Evolutionary conservation across 1,140 invertebrate genomes (phyloP).

Genomic region (Samia ricini): DNA sequence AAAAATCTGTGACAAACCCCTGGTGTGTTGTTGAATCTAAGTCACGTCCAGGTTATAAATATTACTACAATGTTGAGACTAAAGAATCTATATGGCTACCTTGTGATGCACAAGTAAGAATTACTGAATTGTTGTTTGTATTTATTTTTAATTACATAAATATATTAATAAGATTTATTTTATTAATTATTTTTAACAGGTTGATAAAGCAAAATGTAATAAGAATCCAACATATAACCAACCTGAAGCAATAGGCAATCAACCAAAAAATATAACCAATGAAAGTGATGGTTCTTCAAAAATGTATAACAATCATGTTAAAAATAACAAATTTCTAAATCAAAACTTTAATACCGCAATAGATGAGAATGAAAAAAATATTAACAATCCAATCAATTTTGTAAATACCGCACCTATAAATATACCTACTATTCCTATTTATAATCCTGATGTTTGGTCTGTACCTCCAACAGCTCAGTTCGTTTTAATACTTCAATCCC

Average conservation of each 20-base stretch:
- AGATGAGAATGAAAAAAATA: not conserved
- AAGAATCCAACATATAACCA: not conserved
- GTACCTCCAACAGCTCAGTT: slow-evolving; percentile 21
- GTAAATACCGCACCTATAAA: not conserved
- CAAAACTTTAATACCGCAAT: too few species aligned
- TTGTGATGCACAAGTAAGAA: slow-evolving; percentile 40
- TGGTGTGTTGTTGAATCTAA: slow-evolving; percentile 52
- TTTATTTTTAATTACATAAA: not conserved
- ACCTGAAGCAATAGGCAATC: too few species aligned
- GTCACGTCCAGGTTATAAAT: slow-evolving; percentile 37
- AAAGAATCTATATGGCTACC: slow-evolving; percentile 52
- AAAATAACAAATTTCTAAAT: too few species aligned
- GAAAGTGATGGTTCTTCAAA: too few species aligned
- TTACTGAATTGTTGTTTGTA: not conserved
- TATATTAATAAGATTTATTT: slow-evolving; percentile 2
- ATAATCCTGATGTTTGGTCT: slow-evolving; percentile 30
- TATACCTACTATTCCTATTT: not conserved
- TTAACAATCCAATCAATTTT: not conserved
- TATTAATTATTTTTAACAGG: slow-evolving; percentile 27
- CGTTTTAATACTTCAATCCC: slow-evolving; percentile 7
- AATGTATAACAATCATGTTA: too few species aligned
- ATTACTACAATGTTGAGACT: slow-evolving; percentile 55
- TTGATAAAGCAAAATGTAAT: slow-evolving; percentile 33
- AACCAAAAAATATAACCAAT: too few species aligned
- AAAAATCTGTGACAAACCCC: not conserved